phyloP scores from a whole-genome alignment of 2,888 invertebrate genomes.

The Theretra japonica region DNA sequence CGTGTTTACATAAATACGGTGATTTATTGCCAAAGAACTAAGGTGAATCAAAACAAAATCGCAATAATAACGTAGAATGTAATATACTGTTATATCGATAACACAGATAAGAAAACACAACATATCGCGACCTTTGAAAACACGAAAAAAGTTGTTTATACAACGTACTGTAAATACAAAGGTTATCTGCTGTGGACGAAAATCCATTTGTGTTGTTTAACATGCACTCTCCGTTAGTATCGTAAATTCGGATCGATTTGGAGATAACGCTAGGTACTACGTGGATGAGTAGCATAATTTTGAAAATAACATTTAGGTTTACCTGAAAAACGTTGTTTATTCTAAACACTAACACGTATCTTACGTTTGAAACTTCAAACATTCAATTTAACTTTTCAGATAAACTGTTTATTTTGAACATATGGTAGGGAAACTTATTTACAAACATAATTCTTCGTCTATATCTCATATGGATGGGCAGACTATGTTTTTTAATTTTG shows the following conservation, averaged over 20 bases:
- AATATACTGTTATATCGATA: neutral
- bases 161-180: neutral
- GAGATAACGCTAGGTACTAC: neutral
- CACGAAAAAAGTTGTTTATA: neutral
- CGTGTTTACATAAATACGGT: too few species aligned
- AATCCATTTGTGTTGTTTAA: slow-evolving; percentile 34
- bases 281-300: neutral
- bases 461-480: too few species aligned
- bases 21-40: too few species aligned
- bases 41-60: too few species aligned
- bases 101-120: neutral
- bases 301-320: neutral
- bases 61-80: neutral
- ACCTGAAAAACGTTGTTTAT: too few species aligned
- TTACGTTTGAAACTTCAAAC: too few species aligned
- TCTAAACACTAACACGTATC: too few species aligned
- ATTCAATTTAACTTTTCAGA: too few species aligned
- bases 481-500: too few species aligned
- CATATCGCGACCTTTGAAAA: neutral
- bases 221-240: slow-evolving; percentile 28
- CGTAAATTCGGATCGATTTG: slow-evolving; percentile 3
- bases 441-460: too few species aligned
- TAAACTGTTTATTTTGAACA: too few species aligned
- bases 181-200: slow-evolving; percentile 27
- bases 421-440: too few species aligned